Base-by-base conservation (phyloP, 2,888 invertebrate species). In the Rosalia funebris region DNA sequence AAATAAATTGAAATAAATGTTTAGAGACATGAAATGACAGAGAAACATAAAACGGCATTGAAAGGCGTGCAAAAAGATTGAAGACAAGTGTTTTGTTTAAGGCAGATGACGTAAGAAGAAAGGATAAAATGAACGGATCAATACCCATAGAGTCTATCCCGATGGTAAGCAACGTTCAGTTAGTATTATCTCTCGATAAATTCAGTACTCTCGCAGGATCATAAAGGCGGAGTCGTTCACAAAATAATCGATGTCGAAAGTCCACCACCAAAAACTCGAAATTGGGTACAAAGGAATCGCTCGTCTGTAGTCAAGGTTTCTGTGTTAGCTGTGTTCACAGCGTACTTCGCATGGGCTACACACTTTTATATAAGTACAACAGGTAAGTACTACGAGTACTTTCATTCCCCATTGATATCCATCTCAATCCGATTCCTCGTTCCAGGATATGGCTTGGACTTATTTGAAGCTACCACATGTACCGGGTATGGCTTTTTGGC, bases 321-420 rank as follows among this genome's bases (percentile, higher is more conserved):
- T 2, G 10, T 52, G 3, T 15, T 60, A 5, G 17, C 42, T 5
- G 12, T 70, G 12, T 56, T 70, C 42, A 66, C 68, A 19, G 72
- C 60, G 0, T 75, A 77, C 64, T 75, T 76, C 53, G 60, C 67
- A 2, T 77, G 77, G 76, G 78, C 79, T 2, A 74, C 73, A 1
- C 47, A 62, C 11, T 66, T 75, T 47, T 76, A 71, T 58, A 37
- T 73, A 15, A 32, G 32, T 20, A 62, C 66, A 7, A 65, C 62
- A 44, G 69, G 72, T 73, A 66, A 54, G 32, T 52, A 25, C 20
- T 45, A n/a, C n/a, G n/a, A n/a, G n/a, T n/a, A n/a, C n/a, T n/a
- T n/a, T n/a, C n/a, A n/a, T 48, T 46, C 17, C 11, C 17, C 45
- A 20, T 15, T n/a, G n/a, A n/a, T n/a, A n/a, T n/a, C n/a, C n/a